Evolutionary conservation across 1,140 invertebrate genomes (phyloP).

Genomic region (Pachyrhynchus sulphureomaculatus): DNA sequence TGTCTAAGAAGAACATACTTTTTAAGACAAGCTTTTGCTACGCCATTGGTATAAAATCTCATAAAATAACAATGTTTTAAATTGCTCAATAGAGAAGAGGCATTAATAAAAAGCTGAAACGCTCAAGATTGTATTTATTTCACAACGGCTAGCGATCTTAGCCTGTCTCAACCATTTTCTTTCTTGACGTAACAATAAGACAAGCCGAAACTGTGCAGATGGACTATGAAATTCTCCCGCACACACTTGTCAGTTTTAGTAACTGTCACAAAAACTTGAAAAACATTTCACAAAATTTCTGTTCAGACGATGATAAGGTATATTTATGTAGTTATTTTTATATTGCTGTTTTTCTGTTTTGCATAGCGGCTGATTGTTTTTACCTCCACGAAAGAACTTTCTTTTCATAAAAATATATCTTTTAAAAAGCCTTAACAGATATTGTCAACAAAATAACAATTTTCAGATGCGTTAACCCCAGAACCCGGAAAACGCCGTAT

Average conservation of each 20-base stretch:
- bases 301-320: too few species aligned
- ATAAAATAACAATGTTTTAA: conserved; percentile 18
- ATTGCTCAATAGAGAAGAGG: conserved; percentile 9
- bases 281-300: background rate
- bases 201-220: conserved; percentile 25
- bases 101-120: conserved; percentile 26
- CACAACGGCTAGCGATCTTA: conserved; percentile 18
- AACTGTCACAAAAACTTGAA: conserved; percentile 9
- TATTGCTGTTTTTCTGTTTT: too few species aligned
- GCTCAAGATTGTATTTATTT: conserved; percentile 31
- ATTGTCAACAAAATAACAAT: too few species aligned
- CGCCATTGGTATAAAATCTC: background rate
- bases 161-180: conserved; percentile 26
- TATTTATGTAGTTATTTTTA: too few species aligned
- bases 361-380: too few species aligned
- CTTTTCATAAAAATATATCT: too few species aligned
- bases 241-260: conserved; percentile 29
- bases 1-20: too few species aligned
- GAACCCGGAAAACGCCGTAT: too few species aligned
- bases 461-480: too few species aligned
- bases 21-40: too few species aligned
- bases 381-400: too few species aligned
- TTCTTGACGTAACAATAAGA: conserved; percentile 32
- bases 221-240: conserved; percentile 25
- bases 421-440: too few species aligned